A percentile compares a stretch with the other conserved stretches of the same genome.
phyloP scores from a whole-genome alignment of 2,113 vertebrate genomes.

The Gymnorhina tibicen region DNA sequence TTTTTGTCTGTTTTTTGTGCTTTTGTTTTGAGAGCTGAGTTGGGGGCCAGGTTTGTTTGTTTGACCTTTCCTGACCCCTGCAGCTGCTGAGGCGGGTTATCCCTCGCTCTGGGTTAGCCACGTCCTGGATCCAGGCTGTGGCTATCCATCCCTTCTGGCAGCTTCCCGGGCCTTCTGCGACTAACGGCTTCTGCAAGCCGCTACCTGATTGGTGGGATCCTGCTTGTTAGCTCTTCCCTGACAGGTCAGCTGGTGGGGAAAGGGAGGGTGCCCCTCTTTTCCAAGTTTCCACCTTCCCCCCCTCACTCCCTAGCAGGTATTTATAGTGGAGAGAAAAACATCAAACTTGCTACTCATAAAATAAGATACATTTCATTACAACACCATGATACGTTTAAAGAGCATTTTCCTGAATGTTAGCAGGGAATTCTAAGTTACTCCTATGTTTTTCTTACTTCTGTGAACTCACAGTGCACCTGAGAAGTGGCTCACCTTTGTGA shows the following conservation, averaged over 20 bases:
- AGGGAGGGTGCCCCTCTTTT: background rate
- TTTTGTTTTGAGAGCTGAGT: background rate
- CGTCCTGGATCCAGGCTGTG: fast-evolving
- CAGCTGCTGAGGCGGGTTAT: background rate
- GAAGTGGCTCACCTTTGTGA: fast-evolving
- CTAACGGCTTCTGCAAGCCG: fast-evolving
- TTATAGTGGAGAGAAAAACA: fast-evolving
- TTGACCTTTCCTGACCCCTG: background rate
- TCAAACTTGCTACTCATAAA: background rate
- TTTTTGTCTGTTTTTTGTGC: background rate
- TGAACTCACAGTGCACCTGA: fast-evolving
- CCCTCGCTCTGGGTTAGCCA: background rate
- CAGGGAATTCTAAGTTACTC: background rate
- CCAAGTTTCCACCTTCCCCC: background rate
- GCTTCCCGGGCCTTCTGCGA: fast-evolving
- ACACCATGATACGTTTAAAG: fast-evolving
- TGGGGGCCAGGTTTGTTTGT: background rate
- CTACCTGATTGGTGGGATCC: background rate
- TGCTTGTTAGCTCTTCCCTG: background rate
- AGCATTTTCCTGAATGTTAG: background rate
- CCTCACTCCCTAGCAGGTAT: fast-evolving
- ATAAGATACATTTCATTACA: background rate
- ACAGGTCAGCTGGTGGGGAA: background rate
- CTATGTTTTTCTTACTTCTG: background rate
- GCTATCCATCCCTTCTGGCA: fast-evolving